These are phyloP conservation scores for Heliconius cydno DNA, from an alignment of 2,888 invertebrate species.

Conservation along the genomic window DNA sequence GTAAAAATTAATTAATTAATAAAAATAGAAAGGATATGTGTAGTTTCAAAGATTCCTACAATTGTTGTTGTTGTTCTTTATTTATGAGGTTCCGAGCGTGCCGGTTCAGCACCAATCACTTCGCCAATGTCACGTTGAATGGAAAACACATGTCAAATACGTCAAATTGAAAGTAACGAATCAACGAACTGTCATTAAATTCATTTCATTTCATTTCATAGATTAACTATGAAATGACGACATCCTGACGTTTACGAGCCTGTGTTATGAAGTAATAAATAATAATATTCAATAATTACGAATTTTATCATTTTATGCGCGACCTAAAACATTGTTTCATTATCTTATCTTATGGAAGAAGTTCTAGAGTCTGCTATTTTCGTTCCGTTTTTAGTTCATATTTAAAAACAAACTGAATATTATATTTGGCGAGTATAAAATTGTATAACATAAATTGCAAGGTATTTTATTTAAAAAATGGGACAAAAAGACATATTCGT, in stretches of 20 bases:
- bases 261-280: not conserved
- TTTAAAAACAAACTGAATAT: not conserved
- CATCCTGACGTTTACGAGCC: not conserved
- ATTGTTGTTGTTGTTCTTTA: no score
- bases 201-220: conserved; percentile 4
- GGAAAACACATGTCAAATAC: no score
- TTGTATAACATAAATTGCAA: not conserved
- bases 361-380: not conserved
- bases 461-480: conserved; percentile 53
- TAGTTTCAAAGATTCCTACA: no score
- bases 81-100: no score
- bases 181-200: not conserved
- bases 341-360: conserved; percentile 1
- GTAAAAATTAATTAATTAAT: no score
- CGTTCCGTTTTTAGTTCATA: not conserved
- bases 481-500: conserved; percentile 59
- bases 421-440: not conserved
- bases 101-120: no score
- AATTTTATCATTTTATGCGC: not conserved
- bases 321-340: not conserved
- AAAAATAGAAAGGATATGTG: no score
- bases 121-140: no score
- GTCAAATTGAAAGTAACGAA: no score
- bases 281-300: not conserved
- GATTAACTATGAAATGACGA: not conserved